Conservation (phyloP, 2,113 vertebrate species). For the Pomatorhinus ruficollis region DNA sequence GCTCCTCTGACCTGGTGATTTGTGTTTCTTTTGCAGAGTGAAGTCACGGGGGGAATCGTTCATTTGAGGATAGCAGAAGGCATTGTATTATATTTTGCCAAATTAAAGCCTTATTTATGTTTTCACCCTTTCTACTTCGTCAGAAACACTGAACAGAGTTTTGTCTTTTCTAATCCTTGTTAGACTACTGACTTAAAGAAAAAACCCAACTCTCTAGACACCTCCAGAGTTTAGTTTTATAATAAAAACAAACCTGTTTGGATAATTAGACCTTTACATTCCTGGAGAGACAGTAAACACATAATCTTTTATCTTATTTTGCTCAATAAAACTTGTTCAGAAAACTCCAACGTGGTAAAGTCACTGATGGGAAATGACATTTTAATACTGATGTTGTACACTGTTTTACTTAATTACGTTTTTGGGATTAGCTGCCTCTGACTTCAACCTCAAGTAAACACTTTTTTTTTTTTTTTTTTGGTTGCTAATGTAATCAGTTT, state of each 20-base stretch:
- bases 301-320: conserved; percentile 76
- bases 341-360: conserved; percentile 67
- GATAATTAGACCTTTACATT: conserved; percentile 85
- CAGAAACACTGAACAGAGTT: conserved; percentile 86
- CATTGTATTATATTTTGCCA: conserved; percentile 87
- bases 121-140: conserved; percentile 87
- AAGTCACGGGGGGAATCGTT: conserved; percentile 68
- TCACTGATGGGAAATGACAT: conserved; percentile 71
- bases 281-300: conserved; percentile 77
- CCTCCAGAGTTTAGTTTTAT: conserved; percentile 85
- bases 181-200: conserved; percentile 85
- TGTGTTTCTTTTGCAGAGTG: conserved; percentile 78
- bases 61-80: conserved; percentile 76
- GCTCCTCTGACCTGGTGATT: conserved; percentile 3
- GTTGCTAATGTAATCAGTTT: conserved; percentile 81
- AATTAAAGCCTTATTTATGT: conserved; percentile 91
- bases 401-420: conserved; percentile 75
- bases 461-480: conserved; percentile 50
- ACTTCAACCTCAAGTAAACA: conserved; percentile 79
- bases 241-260: conserved; percentile 75
- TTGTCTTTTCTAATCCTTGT: conserved; percentile 87
- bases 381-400: conserved; percentile 81
- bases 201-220: conserved; percentile 74
- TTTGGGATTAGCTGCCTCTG: conserved; percentile 78
- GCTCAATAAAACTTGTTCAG: conserved; percentile 77